phyloP scores from a whole-genome alignment of 2,113 vertebrate genomes.

The Balaeniceps rex region DNA sequence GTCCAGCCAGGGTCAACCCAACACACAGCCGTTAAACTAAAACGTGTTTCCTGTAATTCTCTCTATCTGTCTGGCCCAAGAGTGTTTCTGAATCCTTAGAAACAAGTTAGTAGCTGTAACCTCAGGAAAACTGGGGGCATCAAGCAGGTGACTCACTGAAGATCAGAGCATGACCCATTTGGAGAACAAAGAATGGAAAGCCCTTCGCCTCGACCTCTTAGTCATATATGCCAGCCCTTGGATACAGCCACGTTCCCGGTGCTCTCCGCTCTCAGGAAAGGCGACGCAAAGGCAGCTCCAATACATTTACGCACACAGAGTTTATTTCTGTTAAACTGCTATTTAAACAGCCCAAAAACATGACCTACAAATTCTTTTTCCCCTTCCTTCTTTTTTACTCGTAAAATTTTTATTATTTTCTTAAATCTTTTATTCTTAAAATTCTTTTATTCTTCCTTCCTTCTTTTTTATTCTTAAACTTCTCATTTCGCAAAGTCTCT shows the following conservation, averaged over 20 bases:
- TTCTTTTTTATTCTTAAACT: background rate
- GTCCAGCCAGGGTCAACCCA: no score
- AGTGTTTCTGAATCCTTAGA: background rate
- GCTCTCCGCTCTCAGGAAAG: background rate
- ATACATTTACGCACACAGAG: background rate
- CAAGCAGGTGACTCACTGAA: background rate
- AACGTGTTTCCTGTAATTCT: background rate
- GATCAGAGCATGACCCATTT: background rate
- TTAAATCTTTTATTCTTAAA: background rate
- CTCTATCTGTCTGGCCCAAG: background rate
- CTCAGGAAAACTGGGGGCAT: background rate
- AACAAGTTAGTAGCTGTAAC: background rate
- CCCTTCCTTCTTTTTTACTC: background rate
- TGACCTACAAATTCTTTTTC: background rate
- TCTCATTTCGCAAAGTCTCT: background rate
- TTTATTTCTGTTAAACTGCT: background rate
- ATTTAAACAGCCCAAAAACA: background rate
- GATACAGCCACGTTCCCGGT: background rate
- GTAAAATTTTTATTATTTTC: background rate
- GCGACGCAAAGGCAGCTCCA: background rate
- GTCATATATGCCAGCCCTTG: background rate
- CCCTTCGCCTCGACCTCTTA: background rate
- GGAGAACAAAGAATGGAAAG: background rate
- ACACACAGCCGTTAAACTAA: background rate
- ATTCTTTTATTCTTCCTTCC: background rate